phyloP scores from a whole-genome alignment of 2,797 vertebrate genomes.

The Myotis pilosus region DNA sequence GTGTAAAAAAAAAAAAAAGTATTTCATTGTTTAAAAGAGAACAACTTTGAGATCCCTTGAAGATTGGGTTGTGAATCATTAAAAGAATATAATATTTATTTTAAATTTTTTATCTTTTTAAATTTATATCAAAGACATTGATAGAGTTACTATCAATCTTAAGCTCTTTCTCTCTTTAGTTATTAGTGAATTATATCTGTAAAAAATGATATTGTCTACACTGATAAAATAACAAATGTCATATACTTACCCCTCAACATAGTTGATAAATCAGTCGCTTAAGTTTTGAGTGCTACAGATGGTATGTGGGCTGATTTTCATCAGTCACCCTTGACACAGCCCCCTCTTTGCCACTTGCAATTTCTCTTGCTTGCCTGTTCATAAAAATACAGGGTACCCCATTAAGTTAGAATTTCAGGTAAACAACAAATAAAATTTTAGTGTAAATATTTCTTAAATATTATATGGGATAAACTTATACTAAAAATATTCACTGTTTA shows the following conservation, averaged over 20 bases:
- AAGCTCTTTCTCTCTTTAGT: slow-evolving; percentile 8
- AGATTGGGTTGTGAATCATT: neutral
- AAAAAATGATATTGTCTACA: neutral
- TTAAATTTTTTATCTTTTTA: neutral
- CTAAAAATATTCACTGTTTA: neutral
- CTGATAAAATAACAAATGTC: neutral
- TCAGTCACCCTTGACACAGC: neutral
- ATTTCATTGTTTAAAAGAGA: slow-evolving; percentile 24
- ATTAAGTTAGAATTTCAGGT: slow-evolving; percentile 8
- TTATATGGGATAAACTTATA: neutral
- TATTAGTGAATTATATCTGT: neutral
- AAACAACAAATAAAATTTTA: neutral
- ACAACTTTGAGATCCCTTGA: neutral
- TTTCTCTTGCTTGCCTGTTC: neutral
- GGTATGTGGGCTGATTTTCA: neutral
- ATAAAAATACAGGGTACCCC: neutral
- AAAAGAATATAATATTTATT: neutral
- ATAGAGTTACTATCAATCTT: neutral
- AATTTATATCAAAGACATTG: slow-evolving; percentile 6
- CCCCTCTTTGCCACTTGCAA: neutral
- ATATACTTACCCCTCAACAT: neutral
- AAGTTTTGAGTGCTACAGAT: neutral
- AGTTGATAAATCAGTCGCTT: neutral
- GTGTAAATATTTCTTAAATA: neutral
- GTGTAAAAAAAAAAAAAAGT: neutral